Evolutionary conservation across 2,113 vertebrate species (phyloP).

Genomic region (Atrichornis clamosus): DNA sequence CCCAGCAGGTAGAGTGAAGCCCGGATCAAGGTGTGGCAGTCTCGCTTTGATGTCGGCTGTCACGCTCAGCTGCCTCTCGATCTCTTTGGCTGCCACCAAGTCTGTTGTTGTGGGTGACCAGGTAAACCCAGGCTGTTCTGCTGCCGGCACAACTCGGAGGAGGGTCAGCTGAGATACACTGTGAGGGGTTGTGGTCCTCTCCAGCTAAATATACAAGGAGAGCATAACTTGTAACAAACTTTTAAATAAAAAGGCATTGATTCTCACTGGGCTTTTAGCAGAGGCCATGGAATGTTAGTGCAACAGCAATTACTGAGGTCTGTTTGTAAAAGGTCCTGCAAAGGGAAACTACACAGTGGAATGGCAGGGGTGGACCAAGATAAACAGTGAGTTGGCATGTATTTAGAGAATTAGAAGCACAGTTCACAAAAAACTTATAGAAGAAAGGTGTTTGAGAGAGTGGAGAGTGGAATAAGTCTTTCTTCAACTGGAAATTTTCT

Average conservation of each 20-base stretch:
- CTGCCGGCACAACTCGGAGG: background rate
- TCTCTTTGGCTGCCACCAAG: slow-evolving; percentile 82
- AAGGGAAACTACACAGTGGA: background rate
- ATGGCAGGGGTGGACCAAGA: slow-evolving; percentile 1
- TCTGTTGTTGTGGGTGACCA: slow-evolving; percentile 81
- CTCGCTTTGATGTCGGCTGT: slow-evolving; percentile 82
- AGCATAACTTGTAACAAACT: background rate
- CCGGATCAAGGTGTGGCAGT: slow-evolving; percentile 83
- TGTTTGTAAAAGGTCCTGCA: background rate
- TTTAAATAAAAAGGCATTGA: background rate
- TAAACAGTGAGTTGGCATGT: background rate
- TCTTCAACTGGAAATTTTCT: background rate
- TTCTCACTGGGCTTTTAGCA: background rate
- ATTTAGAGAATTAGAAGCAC: background rate
- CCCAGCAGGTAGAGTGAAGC: slow-evolving; percentile 79
- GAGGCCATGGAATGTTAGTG: background rate
- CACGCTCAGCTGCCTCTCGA: slow-evolving; percentile 76
- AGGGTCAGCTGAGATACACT: background rate
- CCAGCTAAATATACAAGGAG: background rate
- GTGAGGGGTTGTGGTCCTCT: background rate
- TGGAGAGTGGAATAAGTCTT: background rate
- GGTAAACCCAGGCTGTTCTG: slow-evolving; percentile 68
- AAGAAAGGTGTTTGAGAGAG: background rate
- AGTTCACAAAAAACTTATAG: background rate
- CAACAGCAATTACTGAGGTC: background rate